Percentiles rank a stretch among this genome's conserved stretches.
Evolutionary conservation across 1,140 invertebrate species (phyloP).

Genomic region (Trachelipus rathkii): DNA sequence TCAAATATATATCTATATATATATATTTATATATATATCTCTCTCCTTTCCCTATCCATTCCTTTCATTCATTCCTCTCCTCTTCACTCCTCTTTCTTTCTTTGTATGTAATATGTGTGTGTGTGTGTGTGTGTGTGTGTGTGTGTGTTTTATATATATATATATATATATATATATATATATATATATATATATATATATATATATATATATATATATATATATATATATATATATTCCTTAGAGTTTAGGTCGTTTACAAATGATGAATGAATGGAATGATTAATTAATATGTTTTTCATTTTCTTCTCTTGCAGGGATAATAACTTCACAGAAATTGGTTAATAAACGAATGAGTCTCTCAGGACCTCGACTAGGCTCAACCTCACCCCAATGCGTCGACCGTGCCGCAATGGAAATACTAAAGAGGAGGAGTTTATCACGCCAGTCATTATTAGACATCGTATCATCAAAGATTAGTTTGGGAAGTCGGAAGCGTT

Average conservation of each 20-base stretch:
- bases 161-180: no score
- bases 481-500: conserved; percentile 57
- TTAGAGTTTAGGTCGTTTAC: no score
- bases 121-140: no score
- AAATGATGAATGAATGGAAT: neutral
- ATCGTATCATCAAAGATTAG: conserved; percentile 64
- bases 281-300: neutral
- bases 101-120: no score
- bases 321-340: conserved; percentile 55
- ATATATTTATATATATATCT: no score
- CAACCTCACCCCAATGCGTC: conserved; percentile 51
- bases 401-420: conserved; percentile 37
- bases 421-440: conserved; percentile 55
- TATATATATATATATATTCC: no score
- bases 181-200: no score
- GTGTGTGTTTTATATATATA: no score
- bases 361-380: conserved; percentile 55
- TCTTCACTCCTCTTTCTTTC: no score
- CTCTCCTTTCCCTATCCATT: no score
- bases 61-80: no score
- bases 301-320: conserved; percentile 52
- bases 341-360: conserved; percentile 54
- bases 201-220: conserved; percentile 25
- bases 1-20: no score
- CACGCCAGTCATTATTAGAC: conserved; percentile 61